These are phyloP conservation scores for Antechinus stuartii DNA, from an alignment of 2,113 vertebrate genomes.

Conservation along the genomic window DNA sequence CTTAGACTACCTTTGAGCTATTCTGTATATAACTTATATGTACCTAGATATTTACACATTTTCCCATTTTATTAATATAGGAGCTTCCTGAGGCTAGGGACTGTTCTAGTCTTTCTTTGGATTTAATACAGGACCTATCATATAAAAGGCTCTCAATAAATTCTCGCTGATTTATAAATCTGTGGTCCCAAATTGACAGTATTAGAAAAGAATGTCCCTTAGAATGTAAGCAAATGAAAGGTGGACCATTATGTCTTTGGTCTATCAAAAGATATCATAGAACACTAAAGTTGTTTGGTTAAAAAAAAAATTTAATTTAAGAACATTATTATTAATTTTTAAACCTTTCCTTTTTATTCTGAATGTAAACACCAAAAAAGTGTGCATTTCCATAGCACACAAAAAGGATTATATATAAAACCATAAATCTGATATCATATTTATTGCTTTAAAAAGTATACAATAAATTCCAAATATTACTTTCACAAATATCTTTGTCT, in stretches of 20 bases:
- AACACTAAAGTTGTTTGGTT: background rate
- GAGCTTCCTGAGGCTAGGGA: background rate
- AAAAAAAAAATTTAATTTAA: background rate
- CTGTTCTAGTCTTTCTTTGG: background rate
- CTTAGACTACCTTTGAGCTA: background rate
- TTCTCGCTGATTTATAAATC: background rate
- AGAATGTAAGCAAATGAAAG: background rate
- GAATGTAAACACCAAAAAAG: background rate
- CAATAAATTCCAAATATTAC: background rate
- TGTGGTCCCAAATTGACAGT: background rate
- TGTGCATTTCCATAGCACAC: background rate
- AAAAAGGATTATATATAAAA: background rate
- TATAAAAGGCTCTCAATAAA: background rate
- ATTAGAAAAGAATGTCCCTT: background rate
- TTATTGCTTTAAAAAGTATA: background rate
- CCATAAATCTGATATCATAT: background rate
- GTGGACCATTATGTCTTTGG: background rate
- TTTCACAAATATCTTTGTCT: background rate
- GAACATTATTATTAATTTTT: background rate
- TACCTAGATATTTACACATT: background rate
- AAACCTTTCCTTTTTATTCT: background rate
- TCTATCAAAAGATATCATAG: background rate
- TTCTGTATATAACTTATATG: background rate
- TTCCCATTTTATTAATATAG: too few relatives aligned
- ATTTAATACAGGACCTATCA: background rate